phyloP scores from a whole-genome alignment of 1,140 invertebrate species.

The Drosophila hydei region DNA sequence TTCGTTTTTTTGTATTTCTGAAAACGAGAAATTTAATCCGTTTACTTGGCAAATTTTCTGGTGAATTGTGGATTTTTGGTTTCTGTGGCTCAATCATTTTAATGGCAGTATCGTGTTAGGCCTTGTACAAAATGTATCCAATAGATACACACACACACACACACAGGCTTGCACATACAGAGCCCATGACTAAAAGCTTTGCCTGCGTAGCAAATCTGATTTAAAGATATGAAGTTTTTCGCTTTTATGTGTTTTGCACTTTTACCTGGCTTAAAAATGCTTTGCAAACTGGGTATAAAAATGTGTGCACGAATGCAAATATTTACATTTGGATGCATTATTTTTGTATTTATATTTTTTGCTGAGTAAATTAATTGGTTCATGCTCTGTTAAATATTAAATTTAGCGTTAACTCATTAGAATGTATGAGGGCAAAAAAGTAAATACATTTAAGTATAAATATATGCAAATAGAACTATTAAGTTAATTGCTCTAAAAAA shows the following conservation, averaged over 20 bases:
- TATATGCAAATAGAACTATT: conserved; percentile 3
- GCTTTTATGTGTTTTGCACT: conserved; percentile 7
- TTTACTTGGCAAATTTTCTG: conserved; percentile 64
- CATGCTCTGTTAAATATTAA: conserved; percentile 52
- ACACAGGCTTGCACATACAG: not conserved
- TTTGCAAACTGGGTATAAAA: not conserved
- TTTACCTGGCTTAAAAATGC: conserved; percentile 9
- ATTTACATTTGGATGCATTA: conserved; percentile 33
- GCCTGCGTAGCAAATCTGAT: conserved; percentile 20
- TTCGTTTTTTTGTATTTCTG: not conserved
- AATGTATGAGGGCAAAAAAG: conserved; percentile 9
- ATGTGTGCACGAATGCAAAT: conserved; percentile 29
- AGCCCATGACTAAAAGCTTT: conserved; percentile 33
- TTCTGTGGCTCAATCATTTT: conserved; percentile 74
- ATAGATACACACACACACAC: conserved; percentile 21
- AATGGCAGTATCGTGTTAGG: conserved; percentile 74
- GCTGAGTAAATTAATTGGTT: conserved; percentile 50
- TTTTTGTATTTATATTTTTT: conserved; percentile 5
- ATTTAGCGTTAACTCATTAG: conserved; percentile 18
- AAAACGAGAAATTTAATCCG: conserved; percentile 67
- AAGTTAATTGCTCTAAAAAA: not conserved
- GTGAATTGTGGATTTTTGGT: conserved; percentile 68
- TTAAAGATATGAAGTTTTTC: conserved; percentile 20
- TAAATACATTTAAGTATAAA: conserved; percentile 16
- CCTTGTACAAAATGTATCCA: conserved; percentile 51